Conservation (phyloP, 2,113 vertebrate species). For the Atractosteus spatula region DNA sequence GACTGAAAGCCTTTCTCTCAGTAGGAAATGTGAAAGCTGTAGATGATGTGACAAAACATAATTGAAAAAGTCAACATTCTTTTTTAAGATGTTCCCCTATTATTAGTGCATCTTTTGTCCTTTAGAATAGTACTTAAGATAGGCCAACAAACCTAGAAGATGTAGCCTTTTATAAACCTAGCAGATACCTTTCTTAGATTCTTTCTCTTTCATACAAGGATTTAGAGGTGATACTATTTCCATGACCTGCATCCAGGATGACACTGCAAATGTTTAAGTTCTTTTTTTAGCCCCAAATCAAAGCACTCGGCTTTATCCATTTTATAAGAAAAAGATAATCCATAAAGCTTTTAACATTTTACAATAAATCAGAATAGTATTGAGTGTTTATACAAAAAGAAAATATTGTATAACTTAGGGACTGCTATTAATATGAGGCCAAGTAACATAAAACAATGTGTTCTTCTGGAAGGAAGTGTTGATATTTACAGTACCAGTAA, state of each 20-base stretch:
- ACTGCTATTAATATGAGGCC: not conserved
- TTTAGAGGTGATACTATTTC: conserved; percentile 9
- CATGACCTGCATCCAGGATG: conserved; percentile 21
- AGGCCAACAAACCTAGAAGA: conserved; percentile 12
- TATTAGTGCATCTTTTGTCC: conserved; percentile 18
- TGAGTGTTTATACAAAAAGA: not conserved
- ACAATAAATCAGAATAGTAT: not conserved
- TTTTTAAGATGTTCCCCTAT: conserved; percentile 45
- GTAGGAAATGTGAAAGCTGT: conserved; percentile 52
- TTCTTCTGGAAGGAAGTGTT: no score
- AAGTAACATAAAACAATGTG: no score
- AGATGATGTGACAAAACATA: conserved; percentile 40
- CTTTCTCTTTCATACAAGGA: conserved; percentile 13
- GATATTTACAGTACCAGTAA: not conserved
- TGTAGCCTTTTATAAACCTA: conserved; percentile 25
- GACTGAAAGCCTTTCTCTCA: conserved; percentile 42
- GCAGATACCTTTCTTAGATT: conserved; percentile 5
- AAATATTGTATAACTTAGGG: not conserved
- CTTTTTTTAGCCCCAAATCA: conserved; percentile 34
- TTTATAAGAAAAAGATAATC: not conserved
- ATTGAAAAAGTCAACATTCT: conserved; percentile 45
- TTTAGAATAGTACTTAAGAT: conserved; percentile 25
- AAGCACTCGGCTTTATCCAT: conserved; percentile 21
- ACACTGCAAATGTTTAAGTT: conserved; percentile 40
- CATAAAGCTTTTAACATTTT: not conserved